phyloP scores from a whole-genome alignment of 1,140 invertebrate genomes.

The Gonatopus flavifemur region DNA sequence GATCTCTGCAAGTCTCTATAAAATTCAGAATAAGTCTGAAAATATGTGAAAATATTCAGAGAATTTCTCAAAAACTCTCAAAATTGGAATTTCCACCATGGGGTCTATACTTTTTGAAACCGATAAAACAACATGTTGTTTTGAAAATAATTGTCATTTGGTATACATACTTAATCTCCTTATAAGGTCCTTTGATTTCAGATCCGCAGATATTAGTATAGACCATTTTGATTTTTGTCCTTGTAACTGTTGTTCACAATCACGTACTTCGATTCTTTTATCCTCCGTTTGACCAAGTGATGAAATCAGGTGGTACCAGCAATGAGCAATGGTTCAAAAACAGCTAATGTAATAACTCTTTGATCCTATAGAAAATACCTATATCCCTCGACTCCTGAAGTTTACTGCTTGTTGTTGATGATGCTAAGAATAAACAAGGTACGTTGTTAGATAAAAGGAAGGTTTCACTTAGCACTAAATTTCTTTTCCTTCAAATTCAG shows the following conservation, averaged over 20 bases:
- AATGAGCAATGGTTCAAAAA: constrained; percentile 22
- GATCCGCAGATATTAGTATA: constrained; percentile 24
- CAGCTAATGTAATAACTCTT: constrained; percentile 5
- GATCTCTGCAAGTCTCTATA: too few relatives aligned
- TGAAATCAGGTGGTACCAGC: constrained; percentile 12
- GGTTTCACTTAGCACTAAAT: too few relatives aligned
- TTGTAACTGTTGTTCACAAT: background rate
- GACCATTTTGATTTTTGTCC: constrained; percentile 35
- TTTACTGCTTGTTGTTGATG: background rate
- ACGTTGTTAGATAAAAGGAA: too few relatives aligned
- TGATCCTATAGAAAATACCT: constrained; percentile 7
- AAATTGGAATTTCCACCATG: too few relatives aligned
- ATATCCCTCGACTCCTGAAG: background rate
- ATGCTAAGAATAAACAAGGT: too few relatives aligned
- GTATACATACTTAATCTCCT: constrained; percentile 41
- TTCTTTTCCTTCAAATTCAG: too few relatives aligned
- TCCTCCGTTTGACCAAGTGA: constrained; percentile 1
- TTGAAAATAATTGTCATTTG: too few relatives aligned
- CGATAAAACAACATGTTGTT: too few relatives aligned
- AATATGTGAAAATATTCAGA: too few relatives aligned
- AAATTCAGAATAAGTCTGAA: too few relatives aligned
- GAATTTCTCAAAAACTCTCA: too few relatives aligned
- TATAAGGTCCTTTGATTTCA: constrained; percentile 36
- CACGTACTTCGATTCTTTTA: constrained; percentile 8
- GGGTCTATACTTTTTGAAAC: too few relatives aligned